Percentiles rank a stretch among this genome's conserved stretches.
These are phyloP conservation scores for Drosophila neutralis DNA, from an alignment of 2,888 invertebrate species.

Conservation along the genomic window DNA sequence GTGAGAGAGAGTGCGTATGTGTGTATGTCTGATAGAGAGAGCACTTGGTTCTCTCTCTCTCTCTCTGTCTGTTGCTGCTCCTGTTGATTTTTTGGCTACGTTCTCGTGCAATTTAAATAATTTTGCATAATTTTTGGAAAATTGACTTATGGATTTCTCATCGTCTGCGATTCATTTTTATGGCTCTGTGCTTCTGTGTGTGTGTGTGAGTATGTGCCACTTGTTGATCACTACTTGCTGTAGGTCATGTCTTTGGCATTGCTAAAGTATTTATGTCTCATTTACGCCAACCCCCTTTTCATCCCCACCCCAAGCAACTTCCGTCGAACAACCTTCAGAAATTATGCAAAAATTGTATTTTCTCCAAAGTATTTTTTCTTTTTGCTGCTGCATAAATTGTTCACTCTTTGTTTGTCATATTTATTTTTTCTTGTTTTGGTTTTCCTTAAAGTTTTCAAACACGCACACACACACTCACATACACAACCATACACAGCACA, in stretches of 20 bases:
- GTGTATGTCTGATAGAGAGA: not conserved
- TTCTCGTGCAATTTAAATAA: slow-evolving; percentile 82
- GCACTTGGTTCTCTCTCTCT: not conserved
- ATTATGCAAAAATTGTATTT: slow-evolving; percentile 77
- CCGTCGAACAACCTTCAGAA: slow-evolving; percentile 31
- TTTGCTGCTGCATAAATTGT: slow-evolving; percentile 62
- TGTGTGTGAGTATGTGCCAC: slow-evolving; percentile 57
- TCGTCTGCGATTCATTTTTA: slow-evolving; percentile 75
- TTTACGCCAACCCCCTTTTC: slow-evolving; percentile 25
- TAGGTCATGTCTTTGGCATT: slow-evolving; percentile 79
- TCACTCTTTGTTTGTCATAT: slow-evolving; percentile 19
- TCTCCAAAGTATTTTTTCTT: slow-evolving; percentile 54
- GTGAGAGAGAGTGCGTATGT: slow-evolving; percentile 1
- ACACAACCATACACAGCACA: slow-evolving; percentile 41
- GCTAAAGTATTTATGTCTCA: slow-evolving; percentile 57
- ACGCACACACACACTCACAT: slow-evolving; percentile 21
- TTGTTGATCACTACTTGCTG: slow-evolving; percentile 75
- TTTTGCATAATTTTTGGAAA: slow-evolving; percentile 83
- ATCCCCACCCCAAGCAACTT: not conserved
- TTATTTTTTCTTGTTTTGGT: slow-evolving; percentile 29
- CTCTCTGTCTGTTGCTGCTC: slow-evolving; percentile 39
- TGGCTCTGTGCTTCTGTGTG: slow-evolving; percentile 30
- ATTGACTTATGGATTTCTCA: slow-evolving; percentile 82
- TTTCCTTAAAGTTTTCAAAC: slow-evolving; percentile 62
- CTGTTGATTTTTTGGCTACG: slow-evolving; percentile 72